phyloP scores from a whole-genome alignment of 2,888 invertebrate genomes.

The Clostera curtula region DNA sequence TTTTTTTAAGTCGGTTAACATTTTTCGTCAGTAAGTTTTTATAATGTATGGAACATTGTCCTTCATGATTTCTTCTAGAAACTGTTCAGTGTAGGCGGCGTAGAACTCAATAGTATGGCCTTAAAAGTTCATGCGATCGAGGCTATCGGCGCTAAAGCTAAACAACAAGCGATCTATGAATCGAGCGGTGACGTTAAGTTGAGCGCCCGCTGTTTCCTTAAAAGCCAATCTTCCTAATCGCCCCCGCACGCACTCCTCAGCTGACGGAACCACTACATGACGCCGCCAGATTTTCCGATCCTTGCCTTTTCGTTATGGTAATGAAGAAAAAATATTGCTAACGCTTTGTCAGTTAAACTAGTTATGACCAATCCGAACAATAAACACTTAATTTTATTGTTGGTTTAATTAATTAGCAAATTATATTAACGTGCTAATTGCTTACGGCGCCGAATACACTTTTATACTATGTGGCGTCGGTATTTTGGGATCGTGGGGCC shows the following conservation, averaged over 20 bases:
- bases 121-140: constrained; percentile 53
- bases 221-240: constrained; percentile 66
- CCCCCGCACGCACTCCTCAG: constrained; percentile 50
- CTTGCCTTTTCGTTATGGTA: constrained; percentile 44
- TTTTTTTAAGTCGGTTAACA: no score
- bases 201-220: constrained; percentile 48
- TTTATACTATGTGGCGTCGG: no score
- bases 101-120: constrained; percentile 52
- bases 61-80: constrained; percentile 12
- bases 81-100: constrained; percentile 35
- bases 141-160: constrained; percentile 45
- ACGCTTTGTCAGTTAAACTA: constrained; percentile 15
- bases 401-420: no score
- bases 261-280: constrained; percentile 42
- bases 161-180: constrained; percentile 41
- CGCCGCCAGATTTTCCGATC: constrained; percentile 39
- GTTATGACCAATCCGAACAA: constrained; percentile 14
- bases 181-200: constrained; percentile 58
- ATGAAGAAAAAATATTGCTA: constrained; percentile 26
- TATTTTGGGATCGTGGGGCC: no score
- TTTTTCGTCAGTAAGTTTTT: no score
- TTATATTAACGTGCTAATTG: no score
- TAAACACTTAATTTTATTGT: constrained; percentile 4
- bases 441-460: no score
- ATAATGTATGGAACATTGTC: no score